Conservation (phyloP, 2,888 invertebrate species). For the Muschampia plurimacula region DNA sequence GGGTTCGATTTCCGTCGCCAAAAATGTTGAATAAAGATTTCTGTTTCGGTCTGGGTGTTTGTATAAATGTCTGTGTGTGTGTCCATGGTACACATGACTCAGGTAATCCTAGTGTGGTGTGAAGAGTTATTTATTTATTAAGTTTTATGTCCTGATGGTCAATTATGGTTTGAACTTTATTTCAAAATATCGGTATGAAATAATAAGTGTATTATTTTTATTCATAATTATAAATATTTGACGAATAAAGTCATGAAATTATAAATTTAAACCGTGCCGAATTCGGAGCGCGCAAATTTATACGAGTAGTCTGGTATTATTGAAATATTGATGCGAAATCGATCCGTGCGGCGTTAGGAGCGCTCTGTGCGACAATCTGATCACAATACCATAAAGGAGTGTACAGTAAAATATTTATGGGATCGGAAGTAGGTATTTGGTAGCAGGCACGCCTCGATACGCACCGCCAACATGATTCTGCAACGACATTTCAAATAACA, state of each 20-base stretch:
- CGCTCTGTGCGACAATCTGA: constrained; percentile 64
- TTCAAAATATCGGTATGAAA: not conserved
- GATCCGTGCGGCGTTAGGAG: constrained; percentile 55
- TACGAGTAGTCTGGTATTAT: constrained; percentile 51
- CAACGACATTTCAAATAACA: constrained; percentile 40
- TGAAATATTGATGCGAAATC: constrained; percentile 71
- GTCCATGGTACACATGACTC: too few relatives aligned
- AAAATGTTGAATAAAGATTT: too few relatives aligned
- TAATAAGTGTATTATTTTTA: not conserved
- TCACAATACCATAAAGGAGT: constrained; percentile 75
- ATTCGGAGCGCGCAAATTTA: constrained; percentile 43
- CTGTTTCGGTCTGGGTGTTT: too few relatives aligned
- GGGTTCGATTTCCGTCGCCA: too few relatives aligned
- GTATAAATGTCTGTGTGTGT: too few relatives aligned
- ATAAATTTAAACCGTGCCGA: constrained; percentile 28
- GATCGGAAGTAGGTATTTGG: constrained; percentile 50
- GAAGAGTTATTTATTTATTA: too few relatives aligned
- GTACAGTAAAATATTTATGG: constrained; percentile 79
- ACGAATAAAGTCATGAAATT: constrained; percentile 30
- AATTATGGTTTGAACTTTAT: too few relatives aligned
- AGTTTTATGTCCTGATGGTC: too few relatives aligned
- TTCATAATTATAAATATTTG: constrained; percentile 24
- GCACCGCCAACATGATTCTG: constrained; percentile 40
- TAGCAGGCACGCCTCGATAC: constrained; percentile 67
- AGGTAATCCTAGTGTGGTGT: too few relatives aligned